Evolutionary conservation across 2,888 invertebrate genomes (phyloP).

Genomic region (Lordiphosa fenestrarum): DNA sequence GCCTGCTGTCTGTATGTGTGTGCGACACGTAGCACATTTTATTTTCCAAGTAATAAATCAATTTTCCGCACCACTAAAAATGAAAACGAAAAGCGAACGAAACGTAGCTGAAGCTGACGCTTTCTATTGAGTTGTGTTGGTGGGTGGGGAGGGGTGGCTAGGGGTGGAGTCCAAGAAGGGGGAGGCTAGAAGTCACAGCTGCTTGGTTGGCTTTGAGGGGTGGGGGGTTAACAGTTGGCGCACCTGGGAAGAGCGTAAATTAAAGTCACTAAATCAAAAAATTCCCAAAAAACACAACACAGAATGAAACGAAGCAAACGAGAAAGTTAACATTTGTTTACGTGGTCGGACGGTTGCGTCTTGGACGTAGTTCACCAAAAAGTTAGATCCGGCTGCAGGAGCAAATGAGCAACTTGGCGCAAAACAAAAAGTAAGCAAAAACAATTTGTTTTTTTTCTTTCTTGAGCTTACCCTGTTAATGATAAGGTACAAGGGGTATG

Average conservation of each 20-base stretch:
- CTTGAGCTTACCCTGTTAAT: no score
- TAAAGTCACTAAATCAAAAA: constrained; percentile 77
- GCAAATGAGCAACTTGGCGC: constrained; percentile 73
- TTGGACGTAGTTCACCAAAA: constrained; percentile 58
- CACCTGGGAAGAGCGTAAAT: constrained; percentile 75
- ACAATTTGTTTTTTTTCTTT: constrained; percentile 60
- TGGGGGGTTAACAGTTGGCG: constrained; percentile 65
- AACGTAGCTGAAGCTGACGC: constrained; percentile 48
- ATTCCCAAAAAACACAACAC: constrained; percentile 52
- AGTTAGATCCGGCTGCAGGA: constrained; percentile 50
- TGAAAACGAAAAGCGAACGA: constrained; percentile 74
- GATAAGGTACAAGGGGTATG: no score
- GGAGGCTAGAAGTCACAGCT: constrained; percentile 45
- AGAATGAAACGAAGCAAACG: constrained; percentile 54
- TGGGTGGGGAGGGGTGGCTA: constrained; percentile 17
- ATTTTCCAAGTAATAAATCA: constrained; percentile 76
- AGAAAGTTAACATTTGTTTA: constrained; percentile 74
- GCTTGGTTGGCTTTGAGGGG: constrained; percentile 20
- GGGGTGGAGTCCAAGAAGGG: constrained; percentile 7
- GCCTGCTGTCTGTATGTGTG: constrained; percentile 41
- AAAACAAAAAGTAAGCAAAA: constrained; percentile 67
- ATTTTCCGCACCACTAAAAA: constrained; percentile 76
- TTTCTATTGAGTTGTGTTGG: constrained; percentile 25
- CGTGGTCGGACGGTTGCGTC: constrained; percentile 56
- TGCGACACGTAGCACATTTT: constrained; percentile 75